Conservation (phyloP, 2,113 vertebrate genomes). For the Peromyscus californicus region DNA sequence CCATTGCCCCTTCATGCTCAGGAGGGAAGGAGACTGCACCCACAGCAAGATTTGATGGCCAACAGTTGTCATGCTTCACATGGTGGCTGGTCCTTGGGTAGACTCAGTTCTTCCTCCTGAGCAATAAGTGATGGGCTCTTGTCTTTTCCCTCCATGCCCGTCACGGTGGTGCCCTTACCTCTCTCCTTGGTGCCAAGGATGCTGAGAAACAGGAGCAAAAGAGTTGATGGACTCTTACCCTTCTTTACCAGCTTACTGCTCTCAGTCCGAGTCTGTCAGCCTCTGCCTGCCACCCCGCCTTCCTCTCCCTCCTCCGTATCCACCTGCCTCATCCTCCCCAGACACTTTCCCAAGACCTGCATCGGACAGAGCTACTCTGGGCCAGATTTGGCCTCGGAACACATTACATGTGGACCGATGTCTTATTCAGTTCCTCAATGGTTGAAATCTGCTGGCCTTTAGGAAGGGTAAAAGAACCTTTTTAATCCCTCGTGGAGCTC, state of each 20-base stretch:
- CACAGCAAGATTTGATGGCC: background rate
- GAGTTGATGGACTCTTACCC: background rate
- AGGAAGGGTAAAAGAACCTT: slow-evolving; percentile 16
- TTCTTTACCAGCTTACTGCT: background rate
- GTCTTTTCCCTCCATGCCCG: background rate
- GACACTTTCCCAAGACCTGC: slow-evolving; percentile 24
- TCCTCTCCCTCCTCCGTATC: background rate
- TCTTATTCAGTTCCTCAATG: slow-evolving; percentile 24
- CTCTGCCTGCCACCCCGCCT: background rate
- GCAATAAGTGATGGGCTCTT: background rate
- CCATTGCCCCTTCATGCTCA: slow-evolving; percentile 50
- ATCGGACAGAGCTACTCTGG: background rate
- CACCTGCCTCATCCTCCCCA: background rate
- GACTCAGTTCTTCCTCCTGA: slow-evolving; percentile 45
- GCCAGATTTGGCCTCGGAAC: slow-evolving; percentile 24
- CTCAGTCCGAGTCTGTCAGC: background rate
- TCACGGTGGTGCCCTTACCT: background rate
- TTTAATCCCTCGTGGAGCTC: slow-evolving; percentile 26
- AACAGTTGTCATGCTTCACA: background rate
- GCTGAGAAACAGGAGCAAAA: background rate
- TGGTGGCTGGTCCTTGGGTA: background rate
- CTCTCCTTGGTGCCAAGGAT: background rate
- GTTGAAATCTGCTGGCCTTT: slow-evolving; percentile 41
- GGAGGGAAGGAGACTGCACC: background rate
- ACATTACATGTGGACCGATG: background rate